These are phyloP conservation scores for Artemia sp. DNA, from an alignment of 2,888 invertebrate genomes.

Conservation along the genomic window DNA sequence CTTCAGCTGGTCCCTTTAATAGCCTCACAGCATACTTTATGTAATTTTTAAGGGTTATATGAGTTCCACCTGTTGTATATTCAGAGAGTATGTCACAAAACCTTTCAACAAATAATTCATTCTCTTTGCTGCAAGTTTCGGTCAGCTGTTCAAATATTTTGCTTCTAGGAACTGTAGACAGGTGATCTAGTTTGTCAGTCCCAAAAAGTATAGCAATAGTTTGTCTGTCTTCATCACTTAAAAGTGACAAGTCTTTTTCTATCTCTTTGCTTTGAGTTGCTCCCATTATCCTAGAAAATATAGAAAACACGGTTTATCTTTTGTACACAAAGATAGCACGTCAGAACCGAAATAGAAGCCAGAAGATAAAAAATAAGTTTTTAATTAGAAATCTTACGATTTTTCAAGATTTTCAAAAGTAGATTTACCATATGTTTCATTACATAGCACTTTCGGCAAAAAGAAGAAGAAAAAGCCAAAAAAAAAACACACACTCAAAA, in stretches of 20 bases:
- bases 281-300: background rate
- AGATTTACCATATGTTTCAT: no score
- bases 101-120: background rate
- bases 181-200: background rate
- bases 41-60: slow-evolving; percentile 20
- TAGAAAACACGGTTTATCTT: no score
- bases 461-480: no score
- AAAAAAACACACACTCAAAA: no score
- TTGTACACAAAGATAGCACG: no score
- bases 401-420: no score
- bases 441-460: no score
- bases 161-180: slow-evolving; percentile 1
- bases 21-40: slow-evolving; percentile 20
- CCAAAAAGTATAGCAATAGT: background rate
- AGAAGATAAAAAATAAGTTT: no score
- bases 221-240: background rate
- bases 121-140: background rate
- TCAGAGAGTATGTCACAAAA: slow-evolving; percentile 13
- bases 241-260: background rate
- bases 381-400: no score
- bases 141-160: slow-evolving; percentile 1
- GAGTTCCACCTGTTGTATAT: background rate
- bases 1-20: slow-evolving; percentile 20
- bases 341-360: no score
- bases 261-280: slow-evolving; percentile 7